Evolutionary conservation across 2,113 vertebrate species (phyloP), one percentile per base, ranked within the genome.

Genomic region (Entomyzon cyanotis): DNA sequence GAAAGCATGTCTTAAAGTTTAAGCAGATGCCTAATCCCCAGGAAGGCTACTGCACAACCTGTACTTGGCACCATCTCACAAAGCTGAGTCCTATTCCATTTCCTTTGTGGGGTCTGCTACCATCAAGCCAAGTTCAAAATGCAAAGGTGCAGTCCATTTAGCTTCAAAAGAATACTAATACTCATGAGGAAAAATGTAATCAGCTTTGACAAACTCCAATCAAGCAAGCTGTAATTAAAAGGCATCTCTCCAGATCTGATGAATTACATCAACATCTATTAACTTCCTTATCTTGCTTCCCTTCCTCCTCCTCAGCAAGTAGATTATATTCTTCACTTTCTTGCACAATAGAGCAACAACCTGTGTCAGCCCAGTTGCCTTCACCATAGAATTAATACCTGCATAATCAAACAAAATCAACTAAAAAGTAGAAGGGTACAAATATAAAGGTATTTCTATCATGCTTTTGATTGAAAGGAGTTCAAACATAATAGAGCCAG

Each of bases 191-290:
- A 71, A 93, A 87, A 85, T 21, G n/a, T 37, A 81, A 91, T 85
- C 84, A 85, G 56, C 37, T 74, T 52, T 24, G 2, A 76, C 44
- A 85, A 79, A 84, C 35, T 90, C 55, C 60, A 90, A 71, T 80
- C 84, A 91, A 87, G 55, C 27, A 77, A 93, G 20, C 35, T 84
- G 41, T 90, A 94, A 94, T 89, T 90, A 94, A 79, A 93, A 95
- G 80, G 30, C 28, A 74, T 59, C 60, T 64, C 94, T 77, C 37
- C 68, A 90, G 63, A 77, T 67, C 31, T 28, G 75, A 65, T 67
- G 24, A 90, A 64, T 42, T 76, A 55, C 18, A 55, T 19, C 11
- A 6, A 55, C 25, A 58, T 8, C 63, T 80, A 77, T 65, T 86
- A 60, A 46, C 59, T 81, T 84, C 63, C 50, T 70, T 59, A 81